A percentile compares a stretch with the other conserved stretches of the same genome.
phyloP scores from a whole-genome alignment of 37 sponge, comb jelly and placozoan species.

The Eunapius fragilis region DNA sequence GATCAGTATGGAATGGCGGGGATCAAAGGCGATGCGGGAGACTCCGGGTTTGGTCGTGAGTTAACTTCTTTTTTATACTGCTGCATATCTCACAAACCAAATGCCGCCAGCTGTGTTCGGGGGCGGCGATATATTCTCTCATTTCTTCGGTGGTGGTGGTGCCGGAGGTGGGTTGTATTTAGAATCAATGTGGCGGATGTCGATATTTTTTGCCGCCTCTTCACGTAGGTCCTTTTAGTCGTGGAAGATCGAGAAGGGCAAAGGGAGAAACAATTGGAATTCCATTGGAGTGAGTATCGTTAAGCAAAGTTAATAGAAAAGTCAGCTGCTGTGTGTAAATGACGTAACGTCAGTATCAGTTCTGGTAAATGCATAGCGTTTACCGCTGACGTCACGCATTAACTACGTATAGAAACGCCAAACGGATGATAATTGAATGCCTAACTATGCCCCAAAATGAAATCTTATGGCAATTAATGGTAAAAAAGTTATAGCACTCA shows the following conservation, averaged over 20 bases:
- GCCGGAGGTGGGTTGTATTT: constrained; percentile 11
- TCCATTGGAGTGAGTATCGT: constrained; percentile 72
- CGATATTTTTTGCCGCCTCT: not conserved
- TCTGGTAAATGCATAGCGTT: no score
- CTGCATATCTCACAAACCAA: not conserved
- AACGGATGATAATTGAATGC: no score
- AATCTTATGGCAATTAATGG: no score
- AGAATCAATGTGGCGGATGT: no score
- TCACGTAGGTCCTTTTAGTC: constrained; percentile 14
- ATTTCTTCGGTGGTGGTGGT: constrained; percentile 61
- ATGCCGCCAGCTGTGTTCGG: constrained; percentile 10
- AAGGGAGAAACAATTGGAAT: constrained; percentile 69
- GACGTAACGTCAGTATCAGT: no score
- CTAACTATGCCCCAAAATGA: no score
- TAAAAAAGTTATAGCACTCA: no score
- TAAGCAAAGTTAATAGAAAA: no score
- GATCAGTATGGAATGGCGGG: constrained; percentile 71
- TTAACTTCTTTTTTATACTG: not conserved
- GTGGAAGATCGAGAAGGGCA: constrained; percentile 41
- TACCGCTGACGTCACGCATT: no score
- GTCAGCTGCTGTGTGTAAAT: no score
- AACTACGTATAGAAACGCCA: no score
- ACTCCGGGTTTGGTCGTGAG: constrained; percentile 3
- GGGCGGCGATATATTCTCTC: constrained; percentile 60
- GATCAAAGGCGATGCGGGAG: constrained; percentile 45